These are phyloP conservation scores for Macropus fuliginosus DNA, from an alignment of 2,797 vertebrate genomes.

Conservation along the genomic window DNA sequence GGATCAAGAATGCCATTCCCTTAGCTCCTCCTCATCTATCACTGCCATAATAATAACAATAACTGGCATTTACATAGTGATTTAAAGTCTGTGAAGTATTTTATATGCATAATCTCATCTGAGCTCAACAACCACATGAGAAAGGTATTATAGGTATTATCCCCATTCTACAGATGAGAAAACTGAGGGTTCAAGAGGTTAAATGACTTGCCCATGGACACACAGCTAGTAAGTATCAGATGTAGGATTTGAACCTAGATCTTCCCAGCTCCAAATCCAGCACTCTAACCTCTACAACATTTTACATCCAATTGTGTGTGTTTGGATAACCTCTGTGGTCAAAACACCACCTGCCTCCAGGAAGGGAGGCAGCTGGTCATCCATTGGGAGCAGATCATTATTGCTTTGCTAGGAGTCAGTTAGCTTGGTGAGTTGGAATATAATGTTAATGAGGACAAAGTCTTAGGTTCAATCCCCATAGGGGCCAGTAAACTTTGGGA, in stretches of 20 bases:
- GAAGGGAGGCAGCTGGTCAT: not conserved
- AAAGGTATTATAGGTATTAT: not conserved
- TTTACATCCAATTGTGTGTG: not conserved
- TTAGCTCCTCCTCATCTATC: not conserved
- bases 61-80: not conserved
- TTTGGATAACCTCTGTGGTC: not conserved
- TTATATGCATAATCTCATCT: not conserved
- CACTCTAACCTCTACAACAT: not conserved
- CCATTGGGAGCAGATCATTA: not conserved
- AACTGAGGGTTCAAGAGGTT: not conserved
- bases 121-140: not conserved
- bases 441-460: not conserved
- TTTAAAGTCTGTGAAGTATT: not conserved
- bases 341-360: not conserved
- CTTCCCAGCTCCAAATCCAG: not conserved
- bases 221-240: not conserved
- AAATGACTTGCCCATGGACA: not conserved
- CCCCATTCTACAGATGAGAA: not conserved
- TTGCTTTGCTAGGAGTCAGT: not conserved
- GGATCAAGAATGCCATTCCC: not conserved
- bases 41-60: not conserved
- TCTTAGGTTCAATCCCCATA: not conserved
- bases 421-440: not conserved
- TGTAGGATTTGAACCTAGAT: not conserved
- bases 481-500: not conserved